Conservation (phyloP, 2,113 vertebrate genomes). For the Gavia stellata region DNA sequence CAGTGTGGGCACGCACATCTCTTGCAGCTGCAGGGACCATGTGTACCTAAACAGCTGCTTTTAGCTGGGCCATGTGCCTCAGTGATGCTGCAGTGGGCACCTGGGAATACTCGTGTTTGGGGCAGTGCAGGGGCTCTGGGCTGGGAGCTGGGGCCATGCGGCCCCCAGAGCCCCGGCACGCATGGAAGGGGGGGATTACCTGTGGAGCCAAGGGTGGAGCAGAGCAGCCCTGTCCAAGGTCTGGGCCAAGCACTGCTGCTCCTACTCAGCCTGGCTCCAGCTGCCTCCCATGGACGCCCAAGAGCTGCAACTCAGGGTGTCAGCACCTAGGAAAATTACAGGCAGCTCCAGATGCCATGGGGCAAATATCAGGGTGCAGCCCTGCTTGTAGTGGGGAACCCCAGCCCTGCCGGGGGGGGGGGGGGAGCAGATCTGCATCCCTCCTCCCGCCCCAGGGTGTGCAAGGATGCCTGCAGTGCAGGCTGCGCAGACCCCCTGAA, state of each 20-base stretch:
- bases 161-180: not conserved
- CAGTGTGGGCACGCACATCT: accelerated
- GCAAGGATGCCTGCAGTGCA: not conserved
- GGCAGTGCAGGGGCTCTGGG: not conserved
- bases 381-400: not conserved
- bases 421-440: not conserved
- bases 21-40: not conserved
- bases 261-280: not conserved
- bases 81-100: not conserved
- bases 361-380: not conserved
- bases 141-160: accelerated
- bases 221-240: not conserved
- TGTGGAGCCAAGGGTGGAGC: not conserved
- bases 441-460: accelerated
- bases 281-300: not conserved
- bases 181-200: accelerated
- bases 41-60: not conserved
- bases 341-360: not conserved
- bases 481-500: not conserved
- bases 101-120: accelerated
- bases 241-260: not conserved
- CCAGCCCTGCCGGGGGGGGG: not conserved
- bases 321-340: not conserved
- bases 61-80: not conserved
- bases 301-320: not conserved